Base-by-base conservation (phyloP, 2,113 vertebrate genomes). In the Labrus mixtus region DNA sequence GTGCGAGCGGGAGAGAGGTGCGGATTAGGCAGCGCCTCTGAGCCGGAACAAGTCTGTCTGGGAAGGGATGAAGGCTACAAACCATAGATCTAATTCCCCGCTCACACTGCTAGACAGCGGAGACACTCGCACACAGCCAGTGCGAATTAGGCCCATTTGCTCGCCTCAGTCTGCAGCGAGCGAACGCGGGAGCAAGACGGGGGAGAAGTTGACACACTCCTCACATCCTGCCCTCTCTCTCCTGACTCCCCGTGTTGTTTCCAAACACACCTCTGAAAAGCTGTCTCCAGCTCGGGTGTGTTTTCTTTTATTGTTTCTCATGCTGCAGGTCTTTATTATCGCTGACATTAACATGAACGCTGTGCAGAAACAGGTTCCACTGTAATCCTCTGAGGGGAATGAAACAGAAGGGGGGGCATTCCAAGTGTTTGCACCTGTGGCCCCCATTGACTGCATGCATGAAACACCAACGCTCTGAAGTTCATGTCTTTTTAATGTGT, bases 41-140 rank as follows among this genome's bases (percentile, higher is more conserved):
- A 95, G 93, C 92, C 83, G 92, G 92, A 95, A 95, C 93, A 94
- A 91, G 91, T 90, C 93, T 94, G 93, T 93, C 94, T 93, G 90
- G 90, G 91, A 94, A 87, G 89, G 91, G 91, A 92, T 90, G 89
- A 93, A 93, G 90, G 90, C 91, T 93, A 90, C 90, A 94, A 93
- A 93, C 89, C 90, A 83, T 87, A 85, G 87, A 92, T 93, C 92
- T 93, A 93, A 93, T 94, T 94, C 93, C 93, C 89, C 90, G 79
- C 90, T 92, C 90, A 90, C 79, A 82, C 87, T 86, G 88, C 90
- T 85, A 68, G 91, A 94, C 93, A 94, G 91, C 88, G 77, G 81
- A 92, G 87, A 91, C 82, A 80, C 86, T 85, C 77, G 60, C 90
- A 89, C 91, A 76, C 85, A 89, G 89, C 87, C 88, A 72, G 82